These are phyloP conservation scores for Cephalopachus bancanus DNA, from an alignment of 2,797 vertebrate species.

Conservation along the genomic window DNA sequence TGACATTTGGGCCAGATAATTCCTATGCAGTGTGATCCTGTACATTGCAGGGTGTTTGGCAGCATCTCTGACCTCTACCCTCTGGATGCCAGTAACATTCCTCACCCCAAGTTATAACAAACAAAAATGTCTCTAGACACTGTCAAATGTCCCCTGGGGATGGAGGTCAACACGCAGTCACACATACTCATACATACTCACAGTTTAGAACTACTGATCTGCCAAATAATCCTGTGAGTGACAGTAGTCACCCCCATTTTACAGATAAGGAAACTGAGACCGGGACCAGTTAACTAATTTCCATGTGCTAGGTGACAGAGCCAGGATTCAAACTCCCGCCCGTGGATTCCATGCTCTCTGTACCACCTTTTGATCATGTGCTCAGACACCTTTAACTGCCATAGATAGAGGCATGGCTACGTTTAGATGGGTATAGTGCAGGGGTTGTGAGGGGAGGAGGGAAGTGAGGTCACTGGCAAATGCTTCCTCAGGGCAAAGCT, in stretches of 20 bases:
- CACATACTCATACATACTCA: not conserved
- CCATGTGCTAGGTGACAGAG: not conserved
- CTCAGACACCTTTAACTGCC: rapidly evolving
- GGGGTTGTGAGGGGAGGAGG: no score
- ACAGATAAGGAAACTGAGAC: not conserved
- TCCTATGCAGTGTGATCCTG: not conserved
- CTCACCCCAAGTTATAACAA: not conserved
- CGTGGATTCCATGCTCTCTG: not conserved
- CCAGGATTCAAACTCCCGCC: not conserved
- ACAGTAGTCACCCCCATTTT: not conserved
- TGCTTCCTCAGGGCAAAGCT: not conserved
- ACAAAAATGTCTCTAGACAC: not conserved
- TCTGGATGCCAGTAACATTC: not conserved
- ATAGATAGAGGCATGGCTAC: rapidly evolving
- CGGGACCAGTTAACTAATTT: not conserved
- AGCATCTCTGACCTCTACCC: not conserved
- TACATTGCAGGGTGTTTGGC: not conserved
- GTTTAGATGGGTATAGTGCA: not conserved
- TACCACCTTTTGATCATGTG: no score
- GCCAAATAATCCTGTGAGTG: not conserved
- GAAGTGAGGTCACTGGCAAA: not conserved
- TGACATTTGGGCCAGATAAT: not conserved
- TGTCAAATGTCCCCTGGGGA: not conserved
- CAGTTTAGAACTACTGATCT: not conserved
- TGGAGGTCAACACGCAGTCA: not conserved